Evolutionary conservation across 2,797 vertebrate genomes (phyloP).

Genomic region (Enteromius treurensis): DNA sequence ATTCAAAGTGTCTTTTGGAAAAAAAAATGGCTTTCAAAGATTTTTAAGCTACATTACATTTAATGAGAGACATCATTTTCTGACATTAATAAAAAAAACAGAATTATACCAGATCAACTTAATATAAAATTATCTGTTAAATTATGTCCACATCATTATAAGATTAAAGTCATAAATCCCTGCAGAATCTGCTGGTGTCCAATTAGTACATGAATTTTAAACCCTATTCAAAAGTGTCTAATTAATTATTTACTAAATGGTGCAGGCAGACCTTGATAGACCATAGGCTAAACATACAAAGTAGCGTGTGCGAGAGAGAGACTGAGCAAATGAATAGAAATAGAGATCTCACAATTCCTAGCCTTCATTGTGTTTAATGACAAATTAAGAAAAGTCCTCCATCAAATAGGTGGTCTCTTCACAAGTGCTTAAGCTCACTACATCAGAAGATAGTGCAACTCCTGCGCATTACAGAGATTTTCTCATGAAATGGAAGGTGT

Average conservation of each 20-base stretch:
- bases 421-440: constrained; percentile 29
- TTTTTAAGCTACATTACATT: constrained; percentile 83
- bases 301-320: constrained; percentile 64
- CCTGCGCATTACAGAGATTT: constrained; percentile 67
- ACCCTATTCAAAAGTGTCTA: constrained; percentile 82
- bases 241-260: constrained; percentile 87
- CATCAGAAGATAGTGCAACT: constrained; percentile 25
- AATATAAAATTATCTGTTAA: constrained; percentile 86
- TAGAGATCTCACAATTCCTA: constrained; percentile 68
- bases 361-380: constrained; percentile 69
- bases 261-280: constrained; percentile 81
- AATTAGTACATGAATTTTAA: constrained; percentile 85
- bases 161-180: constrained; percentile 86
- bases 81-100: constrained; percentile 80
- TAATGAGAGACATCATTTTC: constrained; percentile 86
- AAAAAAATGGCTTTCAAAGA: constrained; percentile 73
- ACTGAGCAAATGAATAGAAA: constrained; percentile 36
- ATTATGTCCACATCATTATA: constrained; percentile 86
- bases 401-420: constrained; percentile 70
- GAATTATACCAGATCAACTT: constrained; percentile 85
- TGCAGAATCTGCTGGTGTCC: constrained; percentile 81
- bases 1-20: constrained; percentile 75
- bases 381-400: constrained; percentile 67
- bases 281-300: constrained; percentile 80
- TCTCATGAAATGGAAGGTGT: constrained; percentile 49